Base-by-base conservation (phyloP, 2,888 invertebrate species). In the Plutella xylostella region DNA sequence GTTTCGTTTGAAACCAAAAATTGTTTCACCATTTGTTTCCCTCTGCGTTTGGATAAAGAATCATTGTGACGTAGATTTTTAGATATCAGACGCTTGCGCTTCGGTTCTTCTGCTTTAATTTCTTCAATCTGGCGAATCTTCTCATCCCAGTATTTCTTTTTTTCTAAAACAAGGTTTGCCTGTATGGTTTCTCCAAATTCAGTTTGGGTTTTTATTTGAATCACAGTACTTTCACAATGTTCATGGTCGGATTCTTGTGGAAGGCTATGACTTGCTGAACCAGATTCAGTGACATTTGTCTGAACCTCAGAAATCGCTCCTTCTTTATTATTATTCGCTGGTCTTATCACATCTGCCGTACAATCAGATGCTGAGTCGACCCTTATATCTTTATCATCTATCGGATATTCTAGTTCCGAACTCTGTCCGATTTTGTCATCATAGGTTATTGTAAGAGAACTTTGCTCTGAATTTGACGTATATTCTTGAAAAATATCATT, bases 271-370 rank as follows among this genome's bases (percentile, higher is more conserved):
- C 82, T 83, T 83, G 57, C 83, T 82, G 79, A 80, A 72, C 69
- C 63, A 62, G 75, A 83, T 82, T 85, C 85, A 85, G 82, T 75
- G 69, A 65, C 74, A 69, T 67, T 72, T 66, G 68, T 55, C 83
- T 85, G 84, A 85, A 84, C 75, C 78, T 79, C 80, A 78, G 83
- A 85, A 85, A 82, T 83, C 83, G 59, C 63, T 62, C 76, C 78
- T 73, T 77, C 77, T 61, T 61, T 49, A 49, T 56, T 59, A 54
- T 60, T 58, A 60, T 72, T 48, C 40, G 45, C 39, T 46, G 22
- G 75, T 84, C 80, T 79, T 58, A 74, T 84, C 84, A 83, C 84
- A 77, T 85, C 85, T 84, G 80, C 57, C 60, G 52, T 50, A 46
- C 45, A 47, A 56, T 69, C 83, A 85, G 85, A 85, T 48, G 85